Conservation (phyloP, 2,113 vertebrate species). For the Oryctolagus cuniculus region mOryCun1.1 NC_091448.1:49030501-49031000, state of each 20-base stretch:
- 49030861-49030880: constrained; percentile 77
- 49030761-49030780: too few relatives aligned
- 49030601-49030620: neutral
- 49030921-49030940: constrained; percentile 74
- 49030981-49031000: constrained; percentile 1
- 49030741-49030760: too few relatives aligned
- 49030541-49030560: neutral
- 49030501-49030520: neutral
- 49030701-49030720: neutral
- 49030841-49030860: constrained; percentile 76
- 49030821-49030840: constrained; percentile 77
- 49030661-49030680: neutral
- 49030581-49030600: neutral
- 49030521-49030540: constrained; percentile 19
- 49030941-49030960: constrained; percentile 77
- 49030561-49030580: neutral
- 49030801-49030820: too few relatives aligned
- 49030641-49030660: neutral
- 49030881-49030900: constrained; percentile 83
- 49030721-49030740: neutral
- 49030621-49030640: neutral
- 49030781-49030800: too few relatives aligned
- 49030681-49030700: neutral
- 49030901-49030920: constrained; percentile 73
- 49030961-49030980: constrained; percentile 60